Percentiles rank a stretch among this genome's conserved stretches.
phyloP scores from a whole-genome alignment of 2,113 vertebrate species.

The Trinectes maculatus region DNA sequence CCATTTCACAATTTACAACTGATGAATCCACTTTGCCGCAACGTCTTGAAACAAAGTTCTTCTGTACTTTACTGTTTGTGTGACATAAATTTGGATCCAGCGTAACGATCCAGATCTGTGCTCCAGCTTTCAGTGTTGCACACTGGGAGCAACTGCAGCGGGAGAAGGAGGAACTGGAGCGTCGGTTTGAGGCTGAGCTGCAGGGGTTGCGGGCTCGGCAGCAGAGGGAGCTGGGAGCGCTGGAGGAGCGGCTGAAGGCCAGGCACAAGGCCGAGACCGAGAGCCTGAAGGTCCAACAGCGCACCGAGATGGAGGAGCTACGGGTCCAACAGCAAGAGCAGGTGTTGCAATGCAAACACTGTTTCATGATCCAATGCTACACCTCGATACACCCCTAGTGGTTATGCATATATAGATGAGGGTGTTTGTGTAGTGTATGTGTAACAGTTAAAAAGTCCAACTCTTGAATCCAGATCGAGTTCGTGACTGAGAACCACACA shows the following conservation, averaged over 20 bases:
- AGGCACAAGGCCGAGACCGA: constrained; percentile 76
- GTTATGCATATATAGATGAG: no score
- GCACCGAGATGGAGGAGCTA: constrained; percentile 64
- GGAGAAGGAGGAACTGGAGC: constrained; percentile 92
- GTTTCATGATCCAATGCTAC: no score
- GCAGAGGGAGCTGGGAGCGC: constrained; percentile 82
- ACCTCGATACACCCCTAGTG: background rate
- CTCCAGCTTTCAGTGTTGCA: constrained; percentile 84
- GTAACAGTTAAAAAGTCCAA: background rate
- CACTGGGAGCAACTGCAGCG: constrained; percentile 89
- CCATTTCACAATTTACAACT: background rate
- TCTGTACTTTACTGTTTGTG: background rate
- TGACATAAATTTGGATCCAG: background rate
- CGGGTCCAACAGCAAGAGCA: constrained; percentile 73
- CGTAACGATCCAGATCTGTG: background rate
- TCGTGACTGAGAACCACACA: constrained; percentile 87
- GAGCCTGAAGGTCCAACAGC: constrained; percentile 82
- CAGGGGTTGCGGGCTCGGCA: constrained; percentile 83
- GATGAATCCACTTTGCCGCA: background rate
- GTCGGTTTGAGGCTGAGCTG: constrained; percentile 85
- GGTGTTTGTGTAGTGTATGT: background rate
- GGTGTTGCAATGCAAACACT: no score
- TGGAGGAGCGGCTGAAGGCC: constrained; percentile 85
- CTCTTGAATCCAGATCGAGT: constrained; percentile 84
- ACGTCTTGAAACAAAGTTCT: no score